Percentiles rank a stretch among this genome's conserved stretches.
phyloP scores from a whole-genome alignment of 2,888 invertebrate genomes.

The Agrochola litura region DNA sequence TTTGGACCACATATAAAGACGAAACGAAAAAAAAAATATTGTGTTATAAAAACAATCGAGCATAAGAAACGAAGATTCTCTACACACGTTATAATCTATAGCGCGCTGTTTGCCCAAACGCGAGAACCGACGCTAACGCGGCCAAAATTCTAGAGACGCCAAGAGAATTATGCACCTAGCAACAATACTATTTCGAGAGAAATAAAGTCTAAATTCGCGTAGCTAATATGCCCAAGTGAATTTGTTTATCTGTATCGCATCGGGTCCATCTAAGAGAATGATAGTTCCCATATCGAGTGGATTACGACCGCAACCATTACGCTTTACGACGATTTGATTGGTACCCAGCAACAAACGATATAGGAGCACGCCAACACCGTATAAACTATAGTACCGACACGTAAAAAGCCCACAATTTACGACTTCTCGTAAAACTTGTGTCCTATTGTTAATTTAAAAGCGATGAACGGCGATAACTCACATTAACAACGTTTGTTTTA shows the following conservation, averaged over 20 bases:
- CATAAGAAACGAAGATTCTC: constrained; percentile 78
- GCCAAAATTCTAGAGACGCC: constrained; percentile 58
- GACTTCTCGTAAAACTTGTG: constrained; percentile 81
- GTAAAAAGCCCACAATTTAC: constrained; percentile 85
- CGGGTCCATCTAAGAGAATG: constrained; percentile 79
- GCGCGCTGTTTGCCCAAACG: constrained; percentile 84
- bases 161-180: constrained; percentile 25
- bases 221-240: constrained; percentile 39
- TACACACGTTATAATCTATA: constrained; percentile 82
- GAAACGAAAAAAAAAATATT: constrained; percentile 61
- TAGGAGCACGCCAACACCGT: constrained; percentile 81
- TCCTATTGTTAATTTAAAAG: constrained; percentile 84
- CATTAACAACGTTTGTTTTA: constrained; percentile 75
- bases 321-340: constrained; percentile 88
- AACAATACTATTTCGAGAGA: constrained; percentile 34
- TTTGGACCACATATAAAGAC: constrained; percentile 33
- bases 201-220: constrained; percentile 64
- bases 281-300: constrained; percentile 87
- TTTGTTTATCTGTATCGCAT: constrained; percentile 73
- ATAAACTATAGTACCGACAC: constrained; percentile 68
- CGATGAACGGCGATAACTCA: constrained; percentile 80
- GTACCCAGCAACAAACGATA: constrained; percentile 85
- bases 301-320: constrained; percentile 86
- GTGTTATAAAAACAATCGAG: constrained; percentile 74
- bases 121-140: constrained; percentile 73